Conservation (phyloP, 2,888 invertebrate genomes). For the Patella depressa region DNA sequence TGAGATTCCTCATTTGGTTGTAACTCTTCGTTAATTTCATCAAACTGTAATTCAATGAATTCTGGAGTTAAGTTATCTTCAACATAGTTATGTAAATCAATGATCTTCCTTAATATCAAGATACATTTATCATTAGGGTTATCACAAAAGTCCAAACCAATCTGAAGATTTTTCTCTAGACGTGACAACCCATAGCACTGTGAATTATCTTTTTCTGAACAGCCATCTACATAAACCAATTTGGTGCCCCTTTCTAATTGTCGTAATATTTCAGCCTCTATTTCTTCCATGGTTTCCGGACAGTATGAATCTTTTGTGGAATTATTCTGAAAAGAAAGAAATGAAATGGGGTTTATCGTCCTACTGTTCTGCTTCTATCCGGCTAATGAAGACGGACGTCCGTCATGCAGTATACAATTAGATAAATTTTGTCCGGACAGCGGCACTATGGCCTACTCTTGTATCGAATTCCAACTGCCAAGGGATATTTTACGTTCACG, state of each 20-base stretch:
- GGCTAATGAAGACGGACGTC: too few relatives aligned
- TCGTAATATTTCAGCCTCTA: not conserved
- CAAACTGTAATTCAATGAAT: slow-evolving; percentile 58
- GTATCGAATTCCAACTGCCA: too few relatives aligned
- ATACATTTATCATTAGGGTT: slow-evolving; percentile 52
- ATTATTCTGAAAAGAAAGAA: not conserved
- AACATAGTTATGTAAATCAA: slow-evolving; percentile 68
- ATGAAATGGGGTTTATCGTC: too few relatives aligned
- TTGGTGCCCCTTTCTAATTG: not conserved
- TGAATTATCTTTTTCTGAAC: not conserved
- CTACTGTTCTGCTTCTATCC: too few relatives aligned
- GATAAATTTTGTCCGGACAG: too few relatives aligned
- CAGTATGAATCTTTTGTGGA: not conserved
- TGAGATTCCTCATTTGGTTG: slow-evolving; percentile 49
- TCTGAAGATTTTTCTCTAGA: slow-evolving; percentile 57
- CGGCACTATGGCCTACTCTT: too few relatives aligned
- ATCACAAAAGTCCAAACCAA: slow-evolving; percentile 51
- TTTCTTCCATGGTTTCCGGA: not conserved
- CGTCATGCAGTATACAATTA: too few relatives aligned
- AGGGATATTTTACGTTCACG: too few relatives aligned
- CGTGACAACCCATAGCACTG: slow-evolving; percentile 41
- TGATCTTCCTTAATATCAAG: slow-evolving; percentile 61
- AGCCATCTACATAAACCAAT: not conserved
- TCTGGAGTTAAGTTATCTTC: slow-evolving; percentile 38
- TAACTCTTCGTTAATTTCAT: slow-evolving; percentile 47